phyloP scores from a whole-genome alignment of 23 tunicate species.

The Trididemnum nubilum region DNA sequence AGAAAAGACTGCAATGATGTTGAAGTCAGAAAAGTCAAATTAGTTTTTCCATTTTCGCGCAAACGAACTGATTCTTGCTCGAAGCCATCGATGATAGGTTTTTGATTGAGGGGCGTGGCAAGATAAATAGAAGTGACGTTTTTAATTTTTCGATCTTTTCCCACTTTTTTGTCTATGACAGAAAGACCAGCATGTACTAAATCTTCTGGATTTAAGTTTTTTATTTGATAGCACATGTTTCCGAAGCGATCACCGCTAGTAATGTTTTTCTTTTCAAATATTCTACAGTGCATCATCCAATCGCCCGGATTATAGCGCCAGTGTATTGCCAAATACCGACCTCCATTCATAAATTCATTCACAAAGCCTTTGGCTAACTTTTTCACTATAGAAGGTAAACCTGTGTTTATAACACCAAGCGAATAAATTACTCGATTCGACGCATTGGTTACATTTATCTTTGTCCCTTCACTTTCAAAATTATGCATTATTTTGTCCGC shows the following conservation, averaged over 20 bases:
- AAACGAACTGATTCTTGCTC: background rate
- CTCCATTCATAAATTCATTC: background rate
- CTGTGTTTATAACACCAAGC: background rate
- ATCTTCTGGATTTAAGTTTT: background rate
- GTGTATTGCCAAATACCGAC: background rate
- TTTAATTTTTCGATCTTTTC: background rate
- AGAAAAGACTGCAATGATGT: background rate
- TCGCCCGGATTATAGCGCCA: constrained; percentile 8
- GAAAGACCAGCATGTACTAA: background rate
- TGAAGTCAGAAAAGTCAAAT: constrained; percentile 2
- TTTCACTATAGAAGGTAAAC: constrained; percentile 4
- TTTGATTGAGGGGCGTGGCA: constrained; percentile 11
- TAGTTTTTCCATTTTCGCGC: background rate
- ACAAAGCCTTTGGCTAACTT: background rate
- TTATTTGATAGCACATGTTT: background rate
- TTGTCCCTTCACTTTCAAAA: no score
- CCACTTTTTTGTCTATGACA: no score
- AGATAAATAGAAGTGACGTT: background rate
- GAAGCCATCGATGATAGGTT: background rate
- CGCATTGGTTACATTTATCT: no score
- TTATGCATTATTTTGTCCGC: background rate
- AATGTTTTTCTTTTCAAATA: background rate
- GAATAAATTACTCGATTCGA: background rate
- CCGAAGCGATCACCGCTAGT: background rate
- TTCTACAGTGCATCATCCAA: constrained; percentile 19